A percentile compares a stretch with the other conserved stretches of the same genome.
These are phyloP conservation scores for Acrocera orbiculus DNA, from an alignment of 2,888 invertebrate genomes.

Conservation along the genomic window DNA sequence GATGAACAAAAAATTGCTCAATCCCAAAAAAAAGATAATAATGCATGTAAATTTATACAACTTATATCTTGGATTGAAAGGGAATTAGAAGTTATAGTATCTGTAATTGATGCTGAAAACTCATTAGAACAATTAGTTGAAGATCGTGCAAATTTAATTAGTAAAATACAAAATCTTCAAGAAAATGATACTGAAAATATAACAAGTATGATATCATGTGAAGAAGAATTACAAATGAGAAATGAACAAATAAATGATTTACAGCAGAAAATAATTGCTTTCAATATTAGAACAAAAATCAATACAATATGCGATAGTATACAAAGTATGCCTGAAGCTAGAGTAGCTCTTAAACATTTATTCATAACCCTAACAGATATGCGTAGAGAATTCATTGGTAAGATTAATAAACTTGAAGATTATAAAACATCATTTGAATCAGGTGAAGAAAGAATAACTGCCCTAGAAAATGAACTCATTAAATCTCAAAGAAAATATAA, in stretches of 20 bases:
- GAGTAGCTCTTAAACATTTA: slow-evolving; percentile 46
- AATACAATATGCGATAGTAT: slow-evolving; percentile 54
- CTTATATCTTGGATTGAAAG: slow-evolving; percentile 49
- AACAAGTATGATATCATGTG: slow-evolving; percentile 17
- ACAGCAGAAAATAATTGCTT: slow-evolving; percentile 64
- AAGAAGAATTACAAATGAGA: slow-evolving; percentile 26
- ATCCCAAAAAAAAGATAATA: slow-evolving; percentile 13
- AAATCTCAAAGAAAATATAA: slow-evolving; percentile 35
- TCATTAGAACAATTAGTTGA: slow-evolving; percentile 59
- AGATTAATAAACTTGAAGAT: slow-evolving; percentile 33
- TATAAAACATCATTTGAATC: slow-evolving; percentile 34
- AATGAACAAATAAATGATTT: slow-evolving; percentile 46
- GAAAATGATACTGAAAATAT: slow-evolving; percentile 5
- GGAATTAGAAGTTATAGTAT: slow-evolving; percentile 62
- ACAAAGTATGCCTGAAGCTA: slow-evolving; percentile 61
- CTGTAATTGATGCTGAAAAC: slow-evolving; percentile 58
- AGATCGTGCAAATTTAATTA: slow-evolving; percentile 41
- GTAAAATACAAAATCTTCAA: slow-evolving; percentile 16
- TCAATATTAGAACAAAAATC: slow-evolving; percentile 51
- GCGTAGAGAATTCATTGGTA: slow-evolving; percentile 18
- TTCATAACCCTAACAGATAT: slow-evolving; percentile 21
- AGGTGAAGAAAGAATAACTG: slow-evolving; percentile 22
- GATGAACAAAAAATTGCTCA: slow-evolving; percentile 24
- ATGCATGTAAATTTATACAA: slow-evolving; percentile 32
- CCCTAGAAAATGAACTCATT: slow-evolving; percentile 33